phyloP scores from a whole-genome alignment of 1,140 invertebrate genomes.

The Scaptomyza pallida region DNA sequence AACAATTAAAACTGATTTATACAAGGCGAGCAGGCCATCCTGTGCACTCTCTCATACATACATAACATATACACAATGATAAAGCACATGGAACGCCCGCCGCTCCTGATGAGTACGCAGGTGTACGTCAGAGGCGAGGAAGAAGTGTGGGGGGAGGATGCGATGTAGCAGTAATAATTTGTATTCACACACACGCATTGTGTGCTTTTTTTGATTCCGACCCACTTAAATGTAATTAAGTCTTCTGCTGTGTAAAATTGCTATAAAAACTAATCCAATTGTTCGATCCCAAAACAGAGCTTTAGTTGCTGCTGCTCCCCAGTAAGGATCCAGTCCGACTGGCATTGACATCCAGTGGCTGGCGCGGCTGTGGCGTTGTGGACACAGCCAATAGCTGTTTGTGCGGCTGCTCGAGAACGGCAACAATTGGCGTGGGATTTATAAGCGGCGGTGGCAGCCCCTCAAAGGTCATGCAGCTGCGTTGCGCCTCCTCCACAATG shows the following conservation, averaged over 20 bases:
- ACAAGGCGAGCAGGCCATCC: conserved; percentile 57
- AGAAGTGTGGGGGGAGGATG: conserved; percentile 4
- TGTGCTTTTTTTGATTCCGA: conserved; percentile 30
- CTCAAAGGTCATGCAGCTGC: conserved; percentile 68
- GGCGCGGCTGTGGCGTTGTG: conserved; percentile 54
- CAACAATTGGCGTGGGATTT: conserved; percentile 74
- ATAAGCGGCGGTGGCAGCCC: conserved; percentile 63
- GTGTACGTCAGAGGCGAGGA: conserved; percentile 5
- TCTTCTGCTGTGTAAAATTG: conserved; percentile 81
- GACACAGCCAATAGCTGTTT: conserved; percentile 6
- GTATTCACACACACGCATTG: conserved; percentile 8
- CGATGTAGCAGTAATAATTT: conserved; percentile 3
- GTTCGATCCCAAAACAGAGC: background rate
- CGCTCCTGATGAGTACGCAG: conserved; percentile 34
- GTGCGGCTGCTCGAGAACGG: conserved; percentile 52
- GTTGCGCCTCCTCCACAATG: conserved; percentile 68
- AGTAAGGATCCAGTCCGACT: conserved; percentile 9
- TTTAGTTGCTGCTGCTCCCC: conserved; percentile 5
- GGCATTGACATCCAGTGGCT: conserved; percentile 51
- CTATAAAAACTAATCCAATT: conserved; percentile 70
- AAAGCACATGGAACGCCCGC: conserved; percentile 10
- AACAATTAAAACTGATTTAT: conserved; percentile 79
- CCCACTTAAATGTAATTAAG: conserved; percentile 74
- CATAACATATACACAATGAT: conserved; percentile 1
- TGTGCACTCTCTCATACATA: background rate